These are phyloP conservation scores for Limnodromus scolopaceus DNA, from an alignment of 2,797 vertebrate species.

Conservation along the genomic window DNA sequence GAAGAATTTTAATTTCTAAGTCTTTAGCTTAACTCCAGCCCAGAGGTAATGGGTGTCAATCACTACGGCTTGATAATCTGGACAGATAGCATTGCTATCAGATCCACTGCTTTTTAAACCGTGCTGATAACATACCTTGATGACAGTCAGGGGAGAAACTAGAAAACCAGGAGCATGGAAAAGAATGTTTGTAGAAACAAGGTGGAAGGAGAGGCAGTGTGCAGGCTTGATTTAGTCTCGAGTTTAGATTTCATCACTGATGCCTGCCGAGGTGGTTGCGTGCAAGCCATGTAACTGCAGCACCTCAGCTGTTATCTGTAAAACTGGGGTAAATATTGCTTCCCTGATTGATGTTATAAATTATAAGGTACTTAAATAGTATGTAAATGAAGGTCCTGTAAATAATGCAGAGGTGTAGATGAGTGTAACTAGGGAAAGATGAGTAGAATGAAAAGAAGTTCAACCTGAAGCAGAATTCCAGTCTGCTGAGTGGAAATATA, in stretches of 20 bases:
- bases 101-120: background rate
- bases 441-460: background rate
- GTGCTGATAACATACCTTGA: background rate
- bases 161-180: background rate
- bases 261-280: background rate
- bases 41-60: background rate
- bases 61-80: background rate
- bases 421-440: background rate
- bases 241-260: background rate
- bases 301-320: background rate
- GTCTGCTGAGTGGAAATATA: background rate
- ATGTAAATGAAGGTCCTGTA: slow-evolving; percentile 16
- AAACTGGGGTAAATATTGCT: background rate
- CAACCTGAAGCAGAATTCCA: background rate
- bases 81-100: background rate
- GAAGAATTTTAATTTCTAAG: background rate
- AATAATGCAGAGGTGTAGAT: slow-evolving; percentile 3
- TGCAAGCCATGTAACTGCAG: background rate
- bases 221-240: background rate
- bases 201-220: background rate
- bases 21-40: background rate
- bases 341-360: background rate
- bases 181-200: background rate
- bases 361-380: background rate
- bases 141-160: background rate